Evolutionary conservation across 2,113 vertebrate genomes (phyloP).

Genomic region (Hemichromis elongatus): DNA sequence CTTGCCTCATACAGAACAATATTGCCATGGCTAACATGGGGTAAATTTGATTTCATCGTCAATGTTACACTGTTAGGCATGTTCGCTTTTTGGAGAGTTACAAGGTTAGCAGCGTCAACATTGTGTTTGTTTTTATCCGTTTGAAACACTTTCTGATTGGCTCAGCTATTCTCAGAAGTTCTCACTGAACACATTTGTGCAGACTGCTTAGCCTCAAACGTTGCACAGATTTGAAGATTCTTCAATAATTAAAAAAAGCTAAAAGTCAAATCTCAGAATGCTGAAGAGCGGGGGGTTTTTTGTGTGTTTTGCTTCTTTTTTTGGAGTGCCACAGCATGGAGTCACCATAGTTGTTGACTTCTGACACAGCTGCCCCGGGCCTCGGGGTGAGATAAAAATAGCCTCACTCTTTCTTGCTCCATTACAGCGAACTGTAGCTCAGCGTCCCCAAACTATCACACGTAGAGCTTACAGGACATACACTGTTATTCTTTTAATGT

Average conservation of each 20-base stretch:
- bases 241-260: neutral
- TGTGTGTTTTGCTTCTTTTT: neutral
- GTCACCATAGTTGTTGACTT: conserved; percentile 65
- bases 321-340: conserved; percentile 37
- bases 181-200: neutral
- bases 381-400: conserved; percentile 70
- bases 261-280: neutral
- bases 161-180: neutral
- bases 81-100: conserved; percentile 39
- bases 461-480: neutral
- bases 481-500: neutral
- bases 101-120: conserved; percentile 48
- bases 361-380: conserved; percentile 69
- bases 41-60: conserved; percentile 61
- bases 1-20: conserved; percentile 45
- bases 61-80: conserved; percentile 40
- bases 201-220: neutral
- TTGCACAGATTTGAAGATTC: neutral
- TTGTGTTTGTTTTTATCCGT: conserved; percentile 28
- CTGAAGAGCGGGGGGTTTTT: neutral
- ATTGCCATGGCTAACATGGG: conserved; percentile 60
- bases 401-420: conserved; percentile 30
- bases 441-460: conserved; percentile 10
- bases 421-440: conserved; percentile 37
- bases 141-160: neutral